Base-by-base conservation (phyloP, 2,888 invertebrate genomes). In the Stegophylla sp. region DNA sequence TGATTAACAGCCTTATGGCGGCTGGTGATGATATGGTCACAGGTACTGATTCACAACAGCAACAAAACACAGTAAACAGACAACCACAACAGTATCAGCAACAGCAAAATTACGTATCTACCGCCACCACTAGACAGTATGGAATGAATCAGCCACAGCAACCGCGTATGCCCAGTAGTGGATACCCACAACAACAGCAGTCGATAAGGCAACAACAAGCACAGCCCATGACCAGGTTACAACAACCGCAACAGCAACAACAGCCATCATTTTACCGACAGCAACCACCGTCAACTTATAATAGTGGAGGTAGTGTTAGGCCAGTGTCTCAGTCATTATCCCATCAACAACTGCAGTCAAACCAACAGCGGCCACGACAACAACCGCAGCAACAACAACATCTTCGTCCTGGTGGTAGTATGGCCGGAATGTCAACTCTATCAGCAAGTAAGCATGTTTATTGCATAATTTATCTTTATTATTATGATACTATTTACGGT, bases 1-100 rank as follows among this genome's bases (percentile, higher is more conserved):
- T 87, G 86, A 85, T 87, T 83, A 87, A 87, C 84, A 86, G 87
- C 84, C 86, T 87, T 79, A 87, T 87, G 85, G 86, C 75, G 12
- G 75, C 75, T 41, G 75, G 75, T 86, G 84, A 86, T 85, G 83
- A 86, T 84, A 75, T 87, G 86, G 83, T 85, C 84, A 82, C 84
- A 82, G 83, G 84, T 82, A 74, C 83, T 83, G 81, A 84, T 76
- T 34, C 83, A 64, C 77, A 83, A 10, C 83, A 76, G 76, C 82
- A 67, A 56, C 82, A 74, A 41, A 83, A 67, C 59, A 83, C 69
- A 5, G 56, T 5, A 23, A 10, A 43, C 7, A 28, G 74, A 13
- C 83, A 69, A 23, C 82, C 64, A 5, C 64, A 28, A 3, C 79
- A 82, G 81, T 82, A 75, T 63, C 83, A 61, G 43, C 76, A 73